Conservation (phyloP, 1,140 invertebrate genomes). For the Bactericera cockerelli region DNA sequence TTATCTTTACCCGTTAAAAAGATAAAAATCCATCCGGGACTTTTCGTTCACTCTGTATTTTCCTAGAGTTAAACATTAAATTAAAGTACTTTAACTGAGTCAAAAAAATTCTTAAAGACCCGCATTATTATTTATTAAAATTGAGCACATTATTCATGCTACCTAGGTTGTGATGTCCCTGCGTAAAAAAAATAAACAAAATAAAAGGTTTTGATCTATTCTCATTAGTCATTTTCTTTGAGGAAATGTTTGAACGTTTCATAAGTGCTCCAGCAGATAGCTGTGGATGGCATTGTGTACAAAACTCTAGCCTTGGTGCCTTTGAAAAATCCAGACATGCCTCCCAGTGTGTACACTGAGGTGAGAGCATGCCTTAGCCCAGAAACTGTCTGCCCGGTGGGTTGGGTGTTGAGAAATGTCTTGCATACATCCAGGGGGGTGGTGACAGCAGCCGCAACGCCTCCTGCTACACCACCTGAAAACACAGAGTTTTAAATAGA, state of each 20-base stretch:
- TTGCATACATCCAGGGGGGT: slow-evolving; percentile 99
- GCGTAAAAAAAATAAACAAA: too few relatives aligned
- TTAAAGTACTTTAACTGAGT: too few relatives aligned
- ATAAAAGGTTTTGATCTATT: too few relatives aligned
- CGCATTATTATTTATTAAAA: too few relatives aligned
- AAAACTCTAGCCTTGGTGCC: slow-evolving; percentile 78
- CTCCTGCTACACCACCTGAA: slow-evolving; percentile 76
- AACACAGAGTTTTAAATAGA: too few relatives aligned
- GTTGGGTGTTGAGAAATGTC: slow-evolving; percentile 91
- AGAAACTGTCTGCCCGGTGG: slow-evolving; percentile 33
- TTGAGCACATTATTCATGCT: too few relatives aligned
- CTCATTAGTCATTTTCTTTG: not conserved
- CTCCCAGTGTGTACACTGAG: slow-evolving; percentile 50
- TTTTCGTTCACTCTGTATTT: too few relatives aligned
- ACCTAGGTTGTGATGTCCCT: too few relatives aligned
- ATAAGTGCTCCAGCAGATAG: slow-evolving; percentile 96
- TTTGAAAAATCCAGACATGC: slow-evolving; percentile 63
- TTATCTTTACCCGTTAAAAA: too few relatives aligned
- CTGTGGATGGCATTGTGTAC: slow-evolving; percentile 96
- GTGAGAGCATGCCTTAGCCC: slow-evolving; percentile 56
- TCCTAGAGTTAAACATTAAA: too few relatives aligned
- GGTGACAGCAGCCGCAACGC: slow-evolving; percentile 81
- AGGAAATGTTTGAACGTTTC: slow-evolving; percentile 53
- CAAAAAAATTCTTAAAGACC: too few relatives aligned
- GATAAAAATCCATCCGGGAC: too few relatives aligned